Conservation (phyloP, 2,888 invertebrate genomes). For the Palloptera scutellata region DNA sequence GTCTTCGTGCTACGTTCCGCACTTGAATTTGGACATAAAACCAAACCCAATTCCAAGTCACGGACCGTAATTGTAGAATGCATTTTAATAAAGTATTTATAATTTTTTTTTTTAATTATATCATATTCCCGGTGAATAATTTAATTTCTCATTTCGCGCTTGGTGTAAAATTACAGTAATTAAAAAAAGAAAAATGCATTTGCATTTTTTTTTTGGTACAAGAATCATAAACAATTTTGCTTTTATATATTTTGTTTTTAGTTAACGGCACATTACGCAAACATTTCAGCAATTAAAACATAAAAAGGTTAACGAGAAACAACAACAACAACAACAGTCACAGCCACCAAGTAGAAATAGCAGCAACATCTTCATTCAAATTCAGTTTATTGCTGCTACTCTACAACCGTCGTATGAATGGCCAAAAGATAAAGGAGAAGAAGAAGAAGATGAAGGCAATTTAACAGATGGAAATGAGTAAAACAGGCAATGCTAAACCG, state of each 20-base stretch:
- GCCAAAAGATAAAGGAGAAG: not conserved
- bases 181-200: not conserved
- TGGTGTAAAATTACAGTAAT: not conserved
- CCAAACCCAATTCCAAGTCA: too few relatives aligned
- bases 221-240: not conserved
- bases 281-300: not conserved
- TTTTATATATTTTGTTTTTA: not conserved
- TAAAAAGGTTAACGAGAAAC: not conserved
- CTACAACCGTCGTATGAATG: not conserved
- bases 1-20: too few relatives aligned
- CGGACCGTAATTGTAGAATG: too few relatives aligned
- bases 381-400: not conserved
- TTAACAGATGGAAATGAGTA: too few relatives aligned
- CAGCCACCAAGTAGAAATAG: not conserved
- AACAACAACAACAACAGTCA: not conserved
- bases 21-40: too few relatives aligned
- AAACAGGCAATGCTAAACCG: slow-evolving; percentile 11
- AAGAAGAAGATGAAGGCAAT: not conserved
- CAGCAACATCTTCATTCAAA: slow-evolving; percentile 2
- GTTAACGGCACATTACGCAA: slow-evolving; percentile 25
- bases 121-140: too few relatives aligned
- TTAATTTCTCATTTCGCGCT: too few relatives aligned
- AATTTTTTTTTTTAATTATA: too few relatives aligned
- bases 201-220: not conserved
- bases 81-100: too few relatives aligned